Evolutionary conservation across 2,888 invertebrate species (phyloP).

Genomic region (Macrosiphum euphorbiae): DNA sequence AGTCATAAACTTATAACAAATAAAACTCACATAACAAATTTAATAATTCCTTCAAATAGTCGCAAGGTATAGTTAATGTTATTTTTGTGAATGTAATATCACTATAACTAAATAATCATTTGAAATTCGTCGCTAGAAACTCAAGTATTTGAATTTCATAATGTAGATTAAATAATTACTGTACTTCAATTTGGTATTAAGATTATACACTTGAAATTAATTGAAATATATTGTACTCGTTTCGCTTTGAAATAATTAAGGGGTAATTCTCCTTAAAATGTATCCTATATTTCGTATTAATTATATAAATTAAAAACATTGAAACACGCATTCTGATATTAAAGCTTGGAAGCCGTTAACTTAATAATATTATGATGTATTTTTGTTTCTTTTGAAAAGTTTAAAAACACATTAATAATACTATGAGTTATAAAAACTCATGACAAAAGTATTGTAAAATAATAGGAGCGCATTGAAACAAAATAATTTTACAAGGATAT

Average conservation of each 20-base stretch:
- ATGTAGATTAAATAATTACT: slow-evolving; percentile 24
- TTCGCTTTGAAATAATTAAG: background rate
- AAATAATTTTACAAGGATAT: background rate
- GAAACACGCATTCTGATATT: background rate
- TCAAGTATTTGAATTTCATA: background rate
- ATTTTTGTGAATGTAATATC: background rate
- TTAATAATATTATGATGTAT: background rate
- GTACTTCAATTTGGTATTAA: slow-evolving; percentile 25
- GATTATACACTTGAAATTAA: background rate
- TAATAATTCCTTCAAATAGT: background rate
- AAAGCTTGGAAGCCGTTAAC: background rate
- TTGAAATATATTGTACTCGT: background rate
- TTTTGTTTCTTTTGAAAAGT: background rate
- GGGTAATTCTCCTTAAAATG: background rate
- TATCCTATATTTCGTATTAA: background rate
- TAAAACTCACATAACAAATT: slow-evolving; percentile 9
- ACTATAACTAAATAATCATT: background rate
- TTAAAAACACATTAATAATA: background rate
- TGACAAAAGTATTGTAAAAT: background rate
- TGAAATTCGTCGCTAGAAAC: background rate
- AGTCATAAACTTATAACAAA: slow-evolving; percentile 6
- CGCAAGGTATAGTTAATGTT: background rate
- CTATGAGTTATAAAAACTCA: background rate
- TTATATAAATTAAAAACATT: background rate
- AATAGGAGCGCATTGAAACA: background rate